phyloP scores from a whole-genome alignment of 2,113 vertebrate species.

The Hemiscyllium ocellatum region DNA sequence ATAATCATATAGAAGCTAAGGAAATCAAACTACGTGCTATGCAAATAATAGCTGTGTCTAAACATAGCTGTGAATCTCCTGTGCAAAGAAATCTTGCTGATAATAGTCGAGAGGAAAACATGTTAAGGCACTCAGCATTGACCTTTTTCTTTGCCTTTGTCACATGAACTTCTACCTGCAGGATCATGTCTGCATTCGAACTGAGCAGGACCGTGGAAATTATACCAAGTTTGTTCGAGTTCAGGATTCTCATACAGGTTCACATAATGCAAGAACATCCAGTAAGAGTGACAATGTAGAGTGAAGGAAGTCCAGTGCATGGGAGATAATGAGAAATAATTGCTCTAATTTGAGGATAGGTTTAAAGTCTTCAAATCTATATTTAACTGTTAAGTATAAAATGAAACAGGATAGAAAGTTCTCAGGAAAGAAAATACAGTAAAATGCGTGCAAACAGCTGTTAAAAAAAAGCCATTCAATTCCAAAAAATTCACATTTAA shows the following conservation, averaged over 20 bases:
- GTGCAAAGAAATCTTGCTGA: background rate
- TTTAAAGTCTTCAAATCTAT: background rate
- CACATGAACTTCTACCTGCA: background rate
- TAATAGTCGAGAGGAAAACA: background rate
- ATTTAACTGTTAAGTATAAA: background rate
- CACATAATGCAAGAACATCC: background rate
- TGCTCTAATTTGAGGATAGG: background rate
- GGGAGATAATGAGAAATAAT: background rate
- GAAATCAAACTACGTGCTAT: background rate
- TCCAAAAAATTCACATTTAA: no score
- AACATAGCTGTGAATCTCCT: background rate
- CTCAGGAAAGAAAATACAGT: background rate
- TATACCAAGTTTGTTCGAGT: background rate
- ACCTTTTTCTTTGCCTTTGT: conserved; percentile 5
- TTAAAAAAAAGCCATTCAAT: no score
- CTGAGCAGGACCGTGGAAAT: background rate
- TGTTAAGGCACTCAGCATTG: background rate
- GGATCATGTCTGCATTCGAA: background rate
- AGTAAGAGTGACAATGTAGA: background rate
- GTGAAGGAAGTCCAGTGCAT: background rate
- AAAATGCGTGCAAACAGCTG: no score
- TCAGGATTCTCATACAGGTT: background rate
- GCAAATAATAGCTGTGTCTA: background rate
- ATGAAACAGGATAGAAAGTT: background rate
- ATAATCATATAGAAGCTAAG: background rate